Evolutionary conservation across 1,140 invertebrate species (phyloP).

Genomic region (Zaprionus davidi): DNA sequence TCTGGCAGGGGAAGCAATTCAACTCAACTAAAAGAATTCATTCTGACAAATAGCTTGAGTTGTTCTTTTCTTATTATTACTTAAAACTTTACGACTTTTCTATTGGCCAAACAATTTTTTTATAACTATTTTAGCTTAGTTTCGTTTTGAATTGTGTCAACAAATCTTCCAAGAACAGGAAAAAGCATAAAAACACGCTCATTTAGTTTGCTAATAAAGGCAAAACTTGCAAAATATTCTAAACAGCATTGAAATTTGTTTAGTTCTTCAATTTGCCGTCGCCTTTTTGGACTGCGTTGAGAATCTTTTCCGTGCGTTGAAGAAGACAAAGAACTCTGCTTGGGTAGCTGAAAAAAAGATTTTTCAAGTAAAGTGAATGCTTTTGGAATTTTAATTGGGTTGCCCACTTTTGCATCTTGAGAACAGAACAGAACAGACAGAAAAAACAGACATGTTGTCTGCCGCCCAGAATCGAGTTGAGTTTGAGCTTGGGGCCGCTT

Average conservation of each 20-base stretch:
- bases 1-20: not conserved
- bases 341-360: constrained; percentile 43
- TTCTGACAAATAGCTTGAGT: constrained; percentile 55
- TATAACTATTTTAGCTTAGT: constrained; percentile 33
- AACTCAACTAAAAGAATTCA: constrained; percentile 22
- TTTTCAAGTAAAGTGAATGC: constrained; percentile 74
- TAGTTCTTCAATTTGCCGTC: constrained; percentile 18
- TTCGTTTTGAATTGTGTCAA: constrained; percentile 56
- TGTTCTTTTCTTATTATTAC: constrained; percentile 38
- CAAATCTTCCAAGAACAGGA: constrained; percentile 19
- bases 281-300: constrained; percentile 5
- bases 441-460: constrained; percentile 78
- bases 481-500: constrained; percentile 51
- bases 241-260: not conserved
- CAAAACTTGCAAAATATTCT: constrained; percentile 5
- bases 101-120: constrained; percentile 56
- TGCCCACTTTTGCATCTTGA: constrained; percentile 75
- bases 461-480: constrained; percentile 42
- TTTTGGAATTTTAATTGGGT: constrained; percentile 75
- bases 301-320: not conserved
- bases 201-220: not conserved
- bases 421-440: constrained; percentile 31
- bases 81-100: constrained; percentile 60
- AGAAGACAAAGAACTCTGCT: not conserved
- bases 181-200: constrained; percentile 1